Evolutionary conservation across 2,113 vertebrate species (phyloP).

Genomic region (Jacana jacana): DNA sequence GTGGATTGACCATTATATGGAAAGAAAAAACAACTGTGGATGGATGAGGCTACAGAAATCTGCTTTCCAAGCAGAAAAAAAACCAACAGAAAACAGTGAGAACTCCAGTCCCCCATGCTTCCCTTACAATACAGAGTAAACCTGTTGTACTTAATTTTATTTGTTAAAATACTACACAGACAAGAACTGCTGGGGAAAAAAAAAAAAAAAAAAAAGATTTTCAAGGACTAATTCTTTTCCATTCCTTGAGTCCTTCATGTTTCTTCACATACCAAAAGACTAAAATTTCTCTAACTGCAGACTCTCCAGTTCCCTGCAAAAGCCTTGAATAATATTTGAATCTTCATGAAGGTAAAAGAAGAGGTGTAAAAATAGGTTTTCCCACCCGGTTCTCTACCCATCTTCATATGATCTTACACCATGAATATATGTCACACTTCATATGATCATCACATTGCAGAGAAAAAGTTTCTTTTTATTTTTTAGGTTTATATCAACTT

Average conservation of each 20-base stretch:
- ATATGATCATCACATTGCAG: background rate
- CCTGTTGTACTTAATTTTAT: background rate
- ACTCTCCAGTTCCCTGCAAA: background rate
- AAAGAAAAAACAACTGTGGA: background rate
- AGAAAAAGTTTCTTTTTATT: background rate
- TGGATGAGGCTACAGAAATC: background rate
- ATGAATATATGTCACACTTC: background rate
- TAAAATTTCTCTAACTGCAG: background rate
- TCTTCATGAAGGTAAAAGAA: background rate
- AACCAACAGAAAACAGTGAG: background rate
- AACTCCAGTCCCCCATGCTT: background rate
- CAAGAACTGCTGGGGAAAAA: background rate
- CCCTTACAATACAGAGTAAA: background rate
- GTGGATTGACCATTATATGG: background rate
- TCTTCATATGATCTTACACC: background rate
- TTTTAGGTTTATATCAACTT: background rate
- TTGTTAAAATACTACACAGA: background rate
- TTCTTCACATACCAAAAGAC: background rate
- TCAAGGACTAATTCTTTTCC: background rate
- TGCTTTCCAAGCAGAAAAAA: background rate
- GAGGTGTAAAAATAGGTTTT: background rate
- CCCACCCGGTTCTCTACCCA: background rate
- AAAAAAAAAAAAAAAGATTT: background rate
- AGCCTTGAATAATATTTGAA: background rate
- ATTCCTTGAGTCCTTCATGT: background rate